These are phyloP conservation scores for Fundulus diaphanus DNA, from an alignment of 2,797 vertebrate genomes.

Conservation along the genomic window DNA sequence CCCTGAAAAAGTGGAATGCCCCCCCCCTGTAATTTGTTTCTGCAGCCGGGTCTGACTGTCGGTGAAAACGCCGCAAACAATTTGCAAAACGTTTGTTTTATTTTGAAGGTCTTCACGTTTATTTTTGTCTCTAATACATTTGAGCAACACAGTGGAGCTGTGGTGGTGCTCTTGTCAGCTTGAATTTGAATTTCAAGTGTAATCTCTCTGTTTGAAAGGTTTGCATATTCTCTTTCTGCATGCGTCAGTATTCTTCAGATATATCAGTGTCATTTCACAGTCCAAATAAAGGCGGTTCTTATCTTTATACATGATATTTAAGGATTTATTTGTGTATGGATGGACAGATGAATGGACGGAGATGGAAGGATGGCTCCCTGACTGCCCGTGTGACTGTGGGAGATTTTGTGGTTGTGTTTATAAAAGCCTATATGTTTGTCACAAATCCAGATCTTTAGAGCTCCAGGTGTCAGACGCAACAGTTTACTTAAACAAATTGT, in stretches of 20 bases:
- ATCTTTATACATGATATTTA: neutral
- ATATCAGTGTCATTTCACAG: neutral
- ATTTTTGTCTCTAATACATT: neutral
- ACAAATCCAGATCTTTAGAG: neutral
- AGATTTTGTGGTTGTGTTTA: neutral
- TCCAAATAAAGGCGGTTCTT: too few relatives aligned
- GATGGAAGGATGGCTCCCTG: neutral
- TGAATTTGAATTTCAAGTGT: neutral
- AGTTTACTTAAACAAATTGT: neutral
- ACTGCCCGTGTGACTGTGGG: neutral
- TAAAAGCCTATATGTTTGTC: neutral
- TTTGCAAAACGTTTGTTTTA: neutral
- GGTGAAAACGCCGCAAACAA: too few relatives aligned
- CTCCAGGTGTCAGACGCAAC: neutral
- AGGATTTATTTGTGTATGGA: neutral
- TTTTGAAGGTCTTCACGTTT: neutral
- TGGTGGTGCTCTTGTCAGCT: neutral
- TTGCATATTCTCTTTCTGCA: neutral
- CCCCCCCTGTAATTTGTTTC: too few relatives aligned
- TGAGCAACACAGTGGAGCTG: neutral
- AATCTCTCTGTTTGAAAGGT: neutral
- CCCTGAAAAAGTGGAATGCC: too few relatives aligned
- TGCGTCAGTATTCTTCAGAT: neutral
- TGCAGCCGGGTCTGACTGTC: too few relatives aligned
- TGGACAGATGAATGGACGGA: neutral